These are phyloP conservation scores for Branchellion lobata DNA, from an alignment of 2,888 invertebrate genomes.

Conservation along the genomic window DNA sequence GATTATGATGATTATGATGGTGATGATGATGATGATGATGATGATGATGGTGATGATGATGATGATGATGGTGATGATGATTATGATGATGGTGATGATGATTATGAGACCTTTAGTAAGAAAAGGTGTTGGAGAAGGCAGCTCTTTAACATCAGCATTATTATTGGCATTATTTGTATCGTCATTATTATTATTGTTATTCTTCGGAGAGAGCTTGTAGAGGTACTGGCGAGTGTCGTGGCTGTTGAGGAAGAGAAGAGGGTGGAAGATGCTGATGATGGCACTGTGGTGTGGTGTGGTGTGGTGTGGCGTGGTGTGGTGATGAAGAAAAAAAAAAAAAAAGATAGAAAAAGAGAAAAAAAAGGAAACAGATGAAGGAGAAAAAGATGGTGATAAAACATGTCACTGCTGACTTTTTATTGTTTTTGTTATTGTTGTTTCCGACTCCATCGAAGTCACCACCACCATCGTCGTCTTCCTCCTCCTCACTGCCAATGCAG, in stretches of 20 bases:
- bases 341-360: background rate
- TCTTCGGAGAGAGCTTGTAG: slow-evolving; percentile 73
- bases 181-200: slow-evolving; percentile 7
- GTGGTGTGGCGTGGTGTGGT: background rate
- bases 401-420: background rate
- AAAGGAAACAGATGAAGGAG: background rate
- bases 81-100: background rate
- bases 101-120: background rate
- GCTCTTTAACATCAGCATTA: too few species aligned
- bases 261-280: slow-evolving; percentile 60
- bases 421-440: background rate
- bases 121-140: background rate
- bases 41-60: too few species aligned
- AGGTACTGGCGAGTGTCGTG: slow-evolving; percentile 90
- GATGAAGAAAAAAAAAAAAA: background rate
- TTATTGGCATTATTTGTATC: background rate
- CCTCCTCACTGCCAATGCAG: background rate
- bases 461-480: background rate
- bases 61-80: too few species aligned
- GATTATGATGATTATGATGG: too few species aligned
- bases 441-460: background rate
- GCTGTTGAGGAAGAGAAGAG: slow-evolving; percentile 71
- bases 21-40: too few species aligned
- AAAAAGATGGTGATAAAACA: background rate
- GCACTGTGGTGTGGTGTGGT: background rate